phyloP scores from a whole-genome alignment of 2,113 vertebrate genomes.

The Fukomys damarensis region DNA sequence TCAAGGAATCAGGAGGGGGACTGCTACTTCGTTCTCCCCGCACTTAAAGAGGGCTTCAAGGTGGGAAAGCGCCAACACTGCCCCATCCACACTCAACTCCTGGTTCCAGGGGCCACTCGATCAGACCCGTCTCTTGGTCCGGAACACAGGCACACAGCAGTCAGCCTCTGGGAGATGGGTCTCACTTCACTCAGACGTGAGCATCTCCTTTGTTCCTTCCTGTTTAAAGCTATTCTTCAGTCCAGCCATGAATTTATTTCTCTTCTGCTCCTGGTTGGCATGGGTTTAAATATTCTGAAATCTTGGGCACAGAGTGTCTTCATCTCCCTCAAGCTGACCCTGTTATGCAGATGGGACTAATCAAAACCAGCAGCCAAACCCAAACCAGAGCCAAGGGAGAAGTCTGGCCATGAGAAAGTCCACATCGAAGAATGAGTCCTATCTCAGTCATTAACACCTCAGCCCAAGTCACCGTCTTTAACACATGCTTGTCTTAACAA shows the following conservation, averaged over 20 bases:
- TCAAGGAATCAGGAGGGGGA: background rate
- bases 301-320: background rate
- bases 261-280: conserved; percentile 37
- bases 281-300: conserved; percentile 41
- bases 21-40: too few species aligned
- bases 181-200: accelerated
- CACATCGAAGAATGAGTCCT: background rate
- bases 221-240: background rate
- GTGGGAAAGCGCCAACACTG: background rate
- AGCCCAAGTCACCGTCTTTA: background rate
- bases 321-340: background rate
- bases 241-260: background rate
- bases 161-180: background rate
- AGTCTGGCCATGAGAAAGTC: background rate
- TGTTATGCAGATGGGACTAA: conserved; percentile 39
- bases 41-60: too few species aligned
- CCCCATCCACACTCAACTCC: background rate
- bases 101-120: background rate
- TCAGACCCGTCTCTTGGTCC: background rate
- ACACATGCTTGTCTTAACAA: conserved; percentile 19
- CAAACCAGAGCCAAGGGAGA: background rate
- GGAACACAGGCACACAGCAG: background rate
- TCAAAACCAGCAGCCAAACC: background rate
- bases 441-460: background rate
- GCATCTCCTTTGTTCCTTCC: background rate